Evolutionary conservation across 53 echinoderm and acorn worm genomes (phyloP).

Genomic region (Henricia sp.): DNA sequence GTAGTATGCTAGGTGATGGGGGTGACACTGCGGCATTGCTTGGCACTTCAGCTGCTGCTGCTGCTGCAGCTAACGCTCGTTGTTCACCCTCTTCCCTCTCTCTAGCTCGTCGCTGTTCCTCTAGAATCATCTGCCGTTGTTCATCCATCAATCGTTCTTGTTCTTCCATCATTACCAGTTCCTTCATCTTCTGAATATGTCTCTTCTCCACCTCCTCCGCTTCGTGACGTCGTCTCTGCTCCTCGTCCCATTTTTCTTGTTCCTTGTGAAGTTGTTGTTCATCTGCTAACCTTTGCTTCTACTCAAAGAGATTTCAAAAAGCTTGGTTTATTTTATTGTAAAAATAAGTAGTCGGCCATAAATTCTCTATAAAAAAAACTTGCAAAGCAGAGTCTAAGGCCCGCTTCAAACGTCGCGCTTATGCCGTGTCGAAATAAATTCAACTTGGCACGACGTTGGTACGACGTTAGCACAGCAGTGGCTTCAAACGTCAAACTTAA

Average conservation of each 20-base stretch:
- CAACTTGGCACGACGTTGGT: too few relatives aligned
- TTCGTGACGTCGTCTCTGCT: slow-evolving; percentile 64
- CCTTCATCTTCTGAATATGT: slow-evolving; percentile 64
- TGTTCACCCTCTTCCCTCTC: slow-evolving; percentile 61
- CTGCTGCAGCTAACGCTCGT: slow-evolving; percentile 14
- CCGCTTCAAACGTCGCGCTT: too few relatives aligned
- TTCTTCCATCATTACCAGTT: slow-evolving; percentile 71
- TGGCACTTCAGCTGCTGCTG: slow-evolving; percentile 54
- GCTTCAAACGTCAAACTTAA: too few relatives aligned
- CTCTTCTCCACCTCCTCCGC: slow-evolving; percentile 74
- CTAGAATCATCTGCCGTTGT: slow-evolving; percentile 71
- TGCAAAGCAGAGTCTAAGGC: too few relatives aligned
- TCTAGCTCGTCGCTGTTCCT: slow-evolving; percentile 62
- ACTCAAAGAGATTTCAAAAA: too few relatives aligned
- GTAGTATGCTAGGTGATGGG: slow-evolving; percentile 36
- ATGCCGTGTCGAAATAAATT: too few relatives aligned
- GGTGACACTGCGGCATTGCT: slow-evolving; percentile 10
- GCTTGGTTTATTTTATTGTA: too few relatives aligned
- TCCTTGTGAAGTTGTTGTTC: slow-evolving; percentile 57
- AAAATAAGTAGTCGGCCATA: too few relatives aligned
- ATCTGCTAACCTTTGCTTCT: slow-evolving; percentile 66
- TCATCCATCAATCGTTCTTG: slow-evolving; percentile 81
- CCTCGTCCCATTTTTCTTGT: slow-evolving; percentile 59
- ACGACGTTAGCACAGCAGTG: too few relatives aligned
- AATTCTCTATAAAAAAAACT: too few relatives aligned